Conservation (phyloP, 2,797 vertebrate species). For the Meriones psammophilus region DNA sequence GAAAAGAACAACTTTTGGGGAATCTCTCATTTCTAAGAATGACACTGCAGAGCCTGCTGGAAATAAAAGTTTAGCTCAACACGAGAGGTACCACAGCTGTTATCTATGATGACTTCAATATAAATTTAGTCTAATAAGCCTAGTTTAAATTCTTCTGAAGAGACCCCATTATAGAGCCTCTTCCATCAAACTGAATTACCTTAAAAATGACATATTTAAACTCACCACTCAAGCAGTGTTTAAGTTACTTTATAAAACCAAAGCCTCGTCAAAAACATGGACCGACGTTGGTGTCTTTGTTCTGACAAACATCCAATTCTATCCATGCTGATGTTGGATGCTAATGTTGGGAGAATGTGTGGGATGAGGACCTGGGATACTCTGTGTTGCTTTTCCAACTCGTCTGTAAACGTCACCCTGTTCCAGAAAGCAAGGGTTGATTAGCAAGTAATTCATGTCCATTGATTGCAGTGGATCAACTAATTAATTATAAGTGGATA, state of each 20-base stretch:
- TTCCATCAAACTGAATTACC: background rate
- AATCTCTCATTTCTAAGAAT: background rate
- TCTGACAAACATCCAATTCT: background rate
- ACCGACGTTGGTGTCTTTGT: background rate
- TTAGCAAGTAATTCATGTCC: background rate
- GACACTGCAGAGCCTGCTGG: background rate
- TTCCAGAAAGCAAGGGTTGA: conserved; percentile 24
- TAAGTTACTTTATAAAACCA: conserved; percentile 4
- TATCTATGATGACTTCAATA: background rate
- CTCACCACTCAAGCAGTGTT: conserved; percentile 7
- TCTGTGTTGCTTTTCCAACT: background rate
- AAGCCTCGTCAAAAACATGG: background rate
- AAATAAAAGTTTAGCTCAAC: background rate
- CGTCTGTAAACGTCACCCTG: conserved; percentile 19
- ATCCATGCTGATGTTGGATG: background rate
- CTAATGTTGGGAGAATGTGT: background rate
- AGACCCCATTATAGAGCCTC: background rate
- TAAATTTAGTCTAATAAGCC: background rate
- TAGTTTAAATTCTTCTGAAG: background rate
- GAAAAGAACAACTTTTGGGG: background rate
- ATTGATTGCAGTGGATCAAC: background rate
- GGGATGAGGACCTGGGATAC: background rate
- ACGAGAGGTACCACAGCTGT: background rate
- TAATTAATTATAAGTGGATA: conserved; percentile 3
- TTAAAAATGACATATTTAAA: conserved; percentile 19